Evolutionary conservation across 2,888 invertebrate genomes (phyloP), one percentile per base, ranked within the genome.

Genomic region (Stenodema calcarata): DNA sequence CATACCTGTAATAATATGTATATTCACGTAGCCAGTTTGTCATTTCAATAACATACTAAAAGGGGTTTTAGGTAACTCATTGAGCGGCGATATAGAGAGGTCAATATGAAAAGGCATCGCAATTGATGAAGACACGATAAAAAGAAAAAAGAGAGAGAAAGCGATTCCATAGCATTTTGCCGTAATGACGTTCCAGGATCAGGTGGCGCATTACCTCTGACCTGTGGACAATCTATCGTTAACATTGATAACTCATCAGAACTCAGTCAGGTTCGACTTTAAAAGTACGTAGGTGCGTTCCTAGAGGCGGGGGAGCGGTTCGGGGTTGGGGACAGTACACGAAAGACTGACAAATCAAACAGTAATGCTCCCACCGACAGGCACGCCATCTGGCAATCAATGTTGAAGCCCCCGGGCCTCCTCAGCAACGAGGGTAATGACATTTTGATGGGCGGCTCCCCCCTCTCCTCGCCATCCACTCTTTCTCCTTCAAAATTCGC

Each of bases 321-420:
- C 47, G 16, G 41, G 35, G 14, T 30, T 47, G 28, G n/a, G 23
- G 30, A 23, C 16, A 41, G 27, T 27, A 69, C 62, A 54, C 69
- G 69, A 82, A 82, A 82, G 69, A 69, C 82, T 82, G 82, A 82
- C 82, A 82, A 82, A 82, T 82, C 82, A 82, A 82, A 82, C 82
- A 69, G 82, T 82, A 82, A 82, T 82, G 82, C 82, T 82, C 82
- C 27, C 82, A 7, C 28, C 30, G 82, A 30, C 69, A 44, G 23
- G 69, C 82, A 82, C 82, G 82, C 82, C 82, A 82, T 82, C 82
- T 82, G 82, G 82, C 82, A 82, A 82, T 82, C 82, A 82, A 82
- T 82, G 82, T 82, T 41, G 82, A 69, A 82, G 82, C 54, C 41
- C 62, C 69, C 69, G 82, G 70, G 82, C 11, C 28, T 0, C 28